Evolutionary conservation across 2,797 vertebrate genomes (phyloP).

Genomic region (Myoxocephalus aenaeus): DNA sequence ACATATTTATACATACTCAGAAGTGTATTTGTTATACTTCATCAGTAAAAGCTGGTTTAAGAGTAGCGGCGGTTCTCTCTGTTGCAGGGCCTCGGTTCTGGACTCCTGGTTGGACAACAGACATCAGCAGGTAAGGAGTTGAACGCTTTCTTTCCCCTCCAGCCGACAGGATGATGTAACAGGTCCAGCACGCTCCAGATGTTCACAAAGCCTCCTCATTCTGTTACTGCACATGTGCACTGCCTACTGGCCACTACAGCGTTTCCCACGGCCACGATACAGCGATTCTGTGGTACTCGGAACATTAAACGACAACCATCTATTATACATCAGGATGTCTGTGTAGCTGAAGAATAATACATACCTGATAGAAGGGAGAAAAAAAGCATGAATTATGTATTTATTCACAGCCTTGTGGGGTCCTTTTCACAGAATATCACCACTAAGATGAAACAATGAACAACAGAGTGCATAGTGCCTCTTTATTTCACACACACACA

Average conservation of each 20-base stretch:
- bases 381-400: background rate
- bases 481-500: no score
- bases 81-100: background rate
- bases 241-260: no score
- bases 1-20: no score
- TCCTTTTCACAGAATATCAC: no score
- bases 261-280: no score
- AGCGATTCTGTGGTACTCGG: background rate
- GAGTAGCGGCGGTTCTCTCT: background rate
- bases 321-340: background rate
- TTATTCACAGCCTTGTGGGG: no score
- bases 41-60: background rate
- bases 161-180: background rate
- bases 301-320: background rate
- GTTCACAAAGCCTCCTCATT: background rate
- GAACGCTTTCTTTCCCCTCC: background rate
- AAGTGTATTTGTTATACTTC: background rate
- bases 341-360: background rate
- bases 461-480: no score
- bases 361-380: background rate
- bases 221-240: background rate
- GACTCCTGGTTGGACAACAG: background rate
- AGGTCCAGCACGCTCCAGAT: background rate
- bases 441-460: no score
- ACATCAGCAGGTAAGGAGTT: constrained; percentile 4